Conservation (phyloP, 2,888 invertebrate genomes). For the Brenthis daphne region DNA sequence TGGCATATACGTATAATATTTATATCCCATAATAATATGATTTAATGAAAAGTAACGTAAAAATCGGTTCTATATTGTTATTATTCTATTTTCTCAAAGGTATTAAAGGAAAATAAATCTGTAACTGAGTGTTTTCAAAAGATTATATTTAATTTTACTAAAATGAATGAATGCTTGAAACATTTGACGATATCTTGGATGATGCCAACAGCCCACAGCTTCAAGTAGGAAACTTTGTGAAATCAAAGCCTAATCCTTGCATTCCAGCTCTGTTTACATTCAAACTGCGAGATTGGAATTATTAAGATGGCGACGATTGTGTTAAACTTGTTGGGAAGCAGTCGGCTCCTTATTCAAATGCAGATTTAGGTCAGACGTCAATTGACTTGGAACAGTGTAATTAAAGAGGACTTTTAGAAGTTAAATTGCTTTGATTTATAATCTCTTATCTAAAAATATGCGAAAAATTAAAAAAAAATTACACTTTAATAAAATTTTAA, state of each 20-base stretch:
- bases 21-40: too few relatives aligned
- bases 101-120: too few relatives aligned
- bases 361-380: slow-evolving; percentile 75
- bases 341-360: slow-evolving; percentile 70
- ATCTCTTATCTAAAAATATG: slow-evolving; percentile 14
- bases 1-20: too few relatives aligned
- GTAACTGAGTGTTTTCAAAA: too few relatives aligned
- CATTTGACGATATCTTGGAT: slow-evolving; percentile 44
- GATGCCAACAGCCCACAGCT: slow-evolving; percentile 40
- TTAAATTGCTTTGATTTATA: slow-evolving; percentile 59
- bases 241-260: slow-evolving; percentile 65
- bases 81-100: too few relatives aligned
- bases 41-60: too few relatives aligned
- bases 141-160: background rate
- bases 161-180: slow-evolving; percentile 14
- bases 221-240: slow-evolving; percentile 62
- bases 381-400: slow-evolving; percentile 71
- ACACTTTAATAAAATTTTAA: too few relatives aligned
- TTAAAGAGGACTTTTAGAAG: slow-evolving; percentile 63
- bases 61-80: too few relatives aligned
- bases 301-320: slow-evolving; percentile 76
- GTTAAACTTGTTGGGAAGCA: slow-evolving; percentile 66
- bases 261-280: slow-evolving; percentile 72
- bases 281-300: slow-evolving; percentile 69
- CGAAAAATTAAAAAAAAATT: too few relatives aligned